These are phyloP conservation scores for Montipora capricornis DNA, from an alignment of 64 coral and sea anemone species.

Conservation along the genomic window DNA sequence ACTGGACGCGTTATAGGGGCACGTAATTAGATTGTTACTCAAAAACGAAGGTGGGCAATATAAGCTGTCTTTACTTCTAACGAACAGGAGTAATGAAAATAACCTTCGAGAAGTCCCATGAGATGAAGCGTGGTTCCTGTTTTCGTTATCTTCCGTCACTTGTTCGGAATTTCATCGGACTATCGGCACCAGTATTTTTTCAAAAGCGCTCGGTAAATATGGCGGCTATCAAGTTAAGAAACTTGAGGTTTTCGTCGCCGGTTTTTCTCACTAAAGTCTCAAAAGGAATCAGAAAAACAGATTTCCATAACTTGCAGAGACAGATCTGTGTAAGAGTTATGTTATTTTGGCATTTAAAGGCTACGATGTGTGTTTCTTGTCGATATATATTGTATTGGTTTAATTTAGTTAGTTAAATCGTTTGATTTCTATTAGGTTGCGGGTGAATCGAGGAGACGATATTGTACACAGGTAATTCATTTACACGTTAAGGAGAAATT, in stretches of 20 bases:
- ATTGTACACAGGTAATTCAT: slow-evolving; percentile 27
- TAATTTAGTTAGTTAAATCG: neutral
- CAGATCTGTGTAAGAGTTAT: neutral
- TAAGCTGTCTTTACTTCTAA: too few species aligned
- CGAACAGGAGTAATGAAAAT: too few species aligned
- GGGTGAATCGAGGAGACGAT: neutral
- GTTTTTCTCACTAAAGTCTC: neutral
- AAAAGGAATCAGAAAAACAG: neutral
- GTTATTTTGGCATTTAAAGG: too few species aligned
- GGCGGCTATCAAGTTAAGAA: slow-evolving; percentile 7
- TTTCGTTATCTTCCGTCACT: slow-evolving; percentile 34
- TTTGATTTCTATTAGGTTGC: slow-evolving; percentile 8
- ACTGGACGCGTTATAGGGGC: too few species aligned
- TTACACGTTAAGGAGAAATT: neutral
- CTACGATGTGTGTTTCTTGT: neutral
- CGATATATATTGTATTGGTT: too few species aligned
- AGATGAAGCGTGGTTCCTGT: neutral
- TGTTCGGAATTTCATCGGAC: slow-evolving; percentile 19
- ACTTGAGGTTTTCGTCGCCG: neutral
- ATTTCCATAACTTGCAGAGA: neutral
- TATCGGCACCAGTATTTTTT: neutral
- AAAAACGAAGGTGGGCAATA: too few species aligned
- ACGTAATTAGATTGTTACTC: too few species aligned
- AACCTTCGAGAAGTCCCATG: neutral
- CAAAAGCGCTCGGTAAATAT: neutral